Evolutionary conservation across 2,888 invertebrate species (phyloP).

Genomic region (Herminia tarsipennalis): DNA sequence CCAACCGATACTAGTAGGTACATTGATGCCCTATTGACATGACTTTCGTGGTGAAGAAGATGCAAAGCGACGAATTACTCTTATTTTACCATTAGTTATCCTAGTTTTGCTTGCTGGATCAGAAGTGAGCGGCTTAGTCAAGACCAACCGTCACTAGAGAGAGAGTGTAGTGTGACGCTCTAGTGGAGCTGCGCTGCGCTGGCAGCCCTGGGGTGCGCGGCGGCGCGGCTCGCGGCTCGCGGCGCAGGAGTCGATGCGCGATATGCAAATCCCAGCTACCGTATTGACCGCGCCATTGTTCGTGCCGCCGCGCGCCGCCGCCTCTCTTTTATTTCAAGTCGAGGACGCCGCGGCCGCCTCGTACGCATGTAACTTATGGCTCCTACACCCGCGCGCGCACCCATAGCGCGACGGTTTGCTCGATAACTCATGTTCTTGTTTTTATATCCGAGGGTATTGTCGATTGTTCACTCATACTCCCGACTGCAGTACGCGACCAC

Average conservation of each 20-base stretch:
- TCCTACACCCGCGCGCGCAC: slow-evolving; percentile 48
- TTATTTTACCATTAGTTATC: too few relatives aligned
- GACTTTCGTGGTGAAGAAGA: too few relatives aligned
- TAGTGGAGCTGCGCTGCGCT: too few relatives aligned
- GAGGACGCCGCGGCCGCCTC: slow-evolving; percentile 28
- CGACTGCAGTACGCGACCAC: too few relatives aligned
- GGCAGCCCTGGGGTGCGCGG: slow-evolving; percentile 26
- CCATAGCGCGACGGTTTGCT: slow-evolving; percentile 32
- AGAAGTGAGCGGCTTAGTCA: too few relatives aligned
- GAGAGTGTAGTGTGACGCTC: too few relatives aligned
- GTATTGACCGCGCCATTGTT: slow-evolving; percentile 75
- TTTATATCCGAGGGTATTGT: slow-evolving; percentile 52
- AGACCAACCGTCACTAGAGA: too few relatives aligned
- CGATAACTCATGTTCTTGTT: slow-evolving; percentile 43
- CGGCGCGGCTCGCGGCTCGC: slow-evolving; percentile 14
- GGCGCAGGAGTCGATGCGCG: slow-evolving; percentile 65
- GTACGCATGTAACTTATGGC: slow-evolving; percentile 71
- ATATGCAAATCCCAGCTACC: slow-evolving; percentile 77
- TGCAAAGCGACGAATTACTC: too few relatives aligned
- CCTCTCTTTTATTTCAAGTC: slow-evolving; percentile 46
- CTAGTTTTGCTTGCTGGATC: too few relatives aligned
- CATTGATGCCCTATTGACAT: too few relatives aligned
- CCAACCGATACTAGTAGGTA: too few relatives aligned
- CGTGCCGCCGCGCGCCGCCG: slow-evolving; percentile 60
- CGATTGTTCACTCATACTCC: slow-evolving; percentile 62